Base-by-base conservation (phyloP, 2,797 vertebrate species). In the Eremophila alpestris region DNA sequence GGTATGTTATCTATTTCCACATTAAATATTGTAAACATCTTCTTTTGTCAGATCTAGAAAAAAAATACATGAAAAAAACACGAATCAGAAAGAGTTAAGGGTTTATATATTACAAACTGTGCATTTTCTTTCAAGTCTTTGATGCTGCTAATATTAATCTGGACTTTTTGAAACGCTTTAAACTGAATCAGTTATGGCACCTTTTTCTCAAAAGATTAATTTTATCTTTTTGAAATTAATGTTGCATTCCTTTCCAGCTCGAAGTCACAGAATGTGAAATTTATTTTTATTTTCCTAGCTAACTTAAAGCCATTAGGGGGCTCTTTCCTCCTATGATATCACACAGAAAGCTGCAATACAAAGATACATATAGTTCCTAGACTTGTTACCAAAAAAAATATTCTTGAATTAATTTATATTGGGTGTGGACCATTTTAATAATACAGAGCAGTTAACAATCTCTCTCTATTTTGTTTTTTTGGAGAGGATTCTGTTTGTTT, bases 271-370 rank as follows among this genome's bases (percentile, higher is more conserved):
- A 87, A 89, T 76, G 14, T 36, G 6, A 59, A 81, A 63, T 87
- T 82, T 64, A 68, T 89, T 91, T 76, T 93, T 92, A 30, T 90
- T 95, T 92, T 95, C 43, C 46, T 79, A 92, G 83, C 58, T 71
- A 90, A 87, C 46, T 52, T 89, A 46, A 80, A 83, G 54, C 97
- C 97, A 96, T 97, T 97, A 98, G 98, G 97, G 96, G 97, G 97
- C 97, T 97, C 96, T 98, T 98, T 97, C 71, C 82, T 87, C 96
- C 94, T 91, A 20, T 93, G 76, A 83, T 97, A 97, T 97, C 56
- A 36, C 69, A 87, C 68, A 92, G 60, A 17, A 81, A 92, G 59
- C 60, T 88, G 49, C 59, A 54, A 73, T 89, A 71, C 43, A 41
- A 65, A 87, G 34, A 82, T 84, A 60, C 3, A 63, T 11, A 32